Conservation (phyloP, 2,113 vertebrate species). For the Ptilonorhynchus violaceus region DNA sequence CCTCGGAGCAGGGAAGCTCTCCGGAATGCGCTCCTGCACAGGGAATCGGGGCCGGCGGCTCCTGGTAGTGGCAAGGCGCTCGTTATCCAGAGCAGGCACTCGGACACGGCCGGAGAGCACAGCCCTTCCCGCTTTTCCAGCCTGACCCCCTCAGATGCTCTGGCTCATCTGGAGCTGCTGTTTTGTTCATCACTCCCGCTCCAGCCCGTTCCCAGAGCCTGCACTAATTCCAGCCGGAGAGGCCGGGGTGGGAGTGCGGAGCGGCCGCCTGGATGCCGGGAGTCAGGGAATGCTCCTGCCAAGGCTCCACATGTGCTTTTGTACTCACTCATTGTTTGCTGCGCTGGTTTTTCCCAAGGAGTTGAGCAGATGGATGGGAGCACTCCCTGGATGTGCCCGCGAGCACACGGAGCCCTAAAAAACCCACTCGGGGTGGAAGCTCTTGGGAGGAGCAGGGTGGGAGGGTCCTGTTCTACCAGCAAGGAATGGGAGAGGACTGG, state of each 20-base stretch:
- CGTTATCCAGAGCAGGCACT: background rate
- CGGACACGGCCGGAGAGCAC: accelerated
- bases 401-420: background rate
- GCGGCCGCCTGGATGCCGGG: slow-evolving; percentile 35
- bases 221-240: slow-evolving; percentile 51
- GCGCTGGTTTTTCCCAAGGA: slow-evolving; percentile 2
- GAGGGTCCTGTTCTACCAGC: background rate
- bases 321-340: slow-evolving; percentile 38
- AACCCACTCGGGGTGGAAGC: background rate
- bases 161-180: slow-evolving; percentile 53
- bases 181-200: slow-evolving; percentile 57
- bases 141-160: background rate
- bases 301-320: slow-evolving; percentile 62
- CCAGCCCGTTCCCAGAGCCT: slow-evolving; percentile 35
- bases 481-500: background rate
- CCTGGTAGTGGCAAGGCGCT: background rate
- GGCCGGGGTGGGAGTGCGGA: background rate
- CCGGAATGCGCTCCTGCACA: background rate
- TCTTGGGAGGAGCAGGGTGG: background rate
- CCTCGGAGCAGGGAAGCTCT: background rate
- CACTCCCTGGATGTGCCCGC: background rate
- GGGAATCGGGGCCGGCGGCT: slow-evolving; percentile 11
- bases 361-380: slow-evolving; percentile 24
- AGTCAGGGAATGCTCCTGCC: slow-evolving; percentile 51
- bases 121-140: background rate